Percentiles rank a stretch among this genome's conserved stretches.
phyloP scores from a whole-genome alignment of 2,888 invertebrate genomes.

The Arge pagana region DNA sequence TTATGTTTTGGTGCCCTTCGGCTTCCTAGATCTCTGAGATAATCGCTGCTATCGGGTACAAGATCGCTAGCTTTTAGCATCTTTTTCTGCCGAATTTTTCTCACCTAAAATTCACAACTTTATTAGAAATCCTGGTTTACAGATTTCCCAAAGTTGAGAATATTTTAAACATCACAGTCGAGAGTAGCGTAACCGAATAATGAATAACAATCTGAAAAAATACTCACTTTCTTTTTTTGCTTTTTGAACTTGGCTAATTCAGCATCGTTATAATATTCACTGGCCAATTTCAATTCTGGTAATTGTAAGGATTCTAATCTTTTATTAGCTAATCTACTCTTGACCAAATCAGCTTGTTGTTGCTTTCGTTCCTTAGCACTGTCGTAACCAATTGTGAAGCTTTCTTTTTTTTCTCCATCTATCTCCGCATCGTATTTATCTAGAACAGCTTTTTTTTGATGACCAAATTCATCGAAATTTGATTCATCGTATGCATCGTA shows the following conservation, averaged over 20 bases:
- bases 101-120: constrained; percentile 50
- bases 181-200: too few relatives aligned
- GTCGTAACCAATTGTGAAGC: constrained; percentile 79
- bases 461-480: constrained; percentile 71
- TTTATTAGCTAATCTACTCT: constrained; percentile 68
- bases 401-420: constrained; percentile 69
- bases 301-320: constrained; percentile 75
- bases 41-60: constrained; percentile 56
- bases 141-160: too few relatives aligned
- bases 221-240: constrained; percentile 76
- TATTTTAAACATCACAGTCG: too few relatives aligned
- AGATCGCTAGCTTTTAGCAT: constrained; percentile 76
- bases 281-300: constrained; percentile 73
- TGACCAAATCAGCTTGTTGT: constrained; percentile 55
- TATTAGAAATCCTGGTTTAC: neutral
- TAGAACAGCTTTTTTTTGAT: constrained; percentile 71
- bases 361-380: constrained; percentile 63
- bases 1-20: constrained; percentile 60
- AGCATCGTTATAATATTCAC: constrained; percentile 85
- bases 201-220: too few relatives aligned
- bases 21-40: constrained; percentile 53
- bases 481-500: constrained; percentile 88
- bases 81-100: constrained; percentile 70
- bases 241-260: constrained; percentile 87
- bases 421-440: constrained; percentile 96